Evolutionary conservation across 2,888 invertebrate genomes (phyloP).

Genomic region (Stenolophus ochropezus): DNA sequence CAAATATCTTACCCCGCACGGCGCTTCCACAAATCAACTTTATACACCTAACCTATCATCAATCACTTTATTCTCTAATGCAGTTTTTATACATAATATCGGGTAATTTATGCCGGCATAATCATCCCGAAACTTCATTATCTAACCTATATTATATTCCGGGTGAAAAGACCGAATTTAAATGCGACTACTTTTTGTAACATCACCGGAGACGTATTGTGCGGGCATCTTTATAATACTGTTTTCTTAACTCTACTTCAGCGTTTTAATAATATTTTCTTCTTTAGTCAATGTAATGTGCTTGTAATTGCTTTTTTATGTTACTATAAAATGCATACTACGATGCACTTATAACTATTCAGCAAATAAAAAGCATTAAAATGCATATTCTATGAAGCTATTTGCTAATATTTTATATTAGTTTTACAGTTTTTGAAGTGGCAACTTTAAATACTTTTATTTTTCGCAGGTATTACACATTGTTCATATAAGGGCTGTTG

Average conservation of each 20-base stretch:
- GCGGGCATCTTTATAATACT: neutral
- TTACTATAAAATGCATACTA: neutral
- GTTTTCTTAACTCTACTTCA: neutral
- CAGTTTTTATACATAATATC: neutral
- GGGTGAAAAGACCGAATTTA: neutral
- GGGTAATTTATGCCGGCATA: constrained; percentile 1
- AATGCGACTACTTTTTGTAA: neutral
- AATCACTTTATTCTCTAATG: constrained; percentile 22
- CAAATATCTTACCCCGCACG: constrained; percentile 2
- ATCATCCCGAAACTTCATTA: constrained; percentile 5
- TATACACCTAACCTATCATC: constrained; percentile 1
- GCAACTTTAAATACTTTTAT: too few relatives aligned
- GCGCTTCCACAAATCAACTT: constrained; percentile 37
- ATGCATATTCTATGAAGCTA: neutral
- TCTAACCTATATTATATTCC: neutral
- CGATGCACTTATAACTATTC: neutral
- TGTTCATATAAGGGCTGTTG: too few relatives aligned
- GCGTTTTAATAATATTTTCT: neutral
- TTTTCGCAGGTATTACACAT: too few relatives aligned
- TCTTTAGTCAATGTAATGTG: neutral
- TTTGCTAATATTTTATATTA: neutral
- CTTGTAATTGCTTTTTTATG: neutral
- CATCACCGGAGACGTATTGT: neutral
- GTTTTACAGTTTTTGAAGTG: too few relatives aligned
- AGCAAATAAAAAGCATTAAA: neutral